Evolutionary conservation across 2,888 invertebrate species (phyloP).

Genomic region (Plebejus argus): DNA sequence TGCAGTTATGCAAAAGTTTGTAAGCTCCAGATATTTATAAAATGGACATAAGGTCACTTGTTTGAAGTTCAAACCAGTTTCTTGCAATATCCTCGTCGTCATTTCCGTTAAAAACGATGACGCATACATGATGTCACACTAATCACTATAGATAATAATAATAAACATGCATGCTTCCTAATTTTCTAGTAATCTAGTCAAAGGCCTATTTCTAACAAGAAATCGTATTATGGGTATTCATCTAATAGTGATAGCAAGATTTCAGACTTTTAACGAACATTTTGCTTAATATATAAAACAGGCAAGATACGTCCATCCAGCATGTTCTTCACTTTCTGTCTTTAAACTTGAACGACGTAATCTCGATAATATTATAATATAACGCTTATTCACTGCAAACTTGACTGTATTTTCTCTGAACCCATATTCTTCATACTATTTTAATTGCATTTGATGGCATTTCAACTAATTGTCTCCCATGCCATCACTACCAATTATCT

Average conservation of each 20-base stretch:
- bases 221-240: neutral
- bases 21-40: neutral
- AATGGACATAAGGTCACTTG: neutral
- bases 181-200: neutral
- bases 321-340: neutral
- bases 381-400: neutral
- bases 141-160: neutral
- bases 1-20: neutral
- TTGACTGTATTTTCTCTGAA: neutral
- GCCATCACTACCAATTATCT: constrained; percentile 14
- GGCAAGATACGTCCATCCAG: no score
- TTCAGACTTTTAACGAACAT: no score
- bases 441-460: neutral
- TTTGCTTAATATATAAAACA: no score
- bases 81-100: neutral
- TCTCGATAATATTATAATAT: neutral
- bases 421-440: neutral
- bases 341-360: neutral
- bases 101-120: constrained; percentile 3
- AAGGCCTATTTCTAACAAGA: neutral
- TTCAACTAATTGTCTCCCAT: neutral
- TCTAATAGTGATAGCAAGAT: neutral
- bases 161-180: neutral
- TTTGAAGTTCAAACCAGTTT: constrained; percentile 7
- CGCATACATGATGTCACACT: constrained; percentile 21